A percentile compares a stretch with the other conserved stretches of the same genome.
Conservation (phyloP, 1,140 invertebrate species). For the Drosophila ironensis region DNA sequence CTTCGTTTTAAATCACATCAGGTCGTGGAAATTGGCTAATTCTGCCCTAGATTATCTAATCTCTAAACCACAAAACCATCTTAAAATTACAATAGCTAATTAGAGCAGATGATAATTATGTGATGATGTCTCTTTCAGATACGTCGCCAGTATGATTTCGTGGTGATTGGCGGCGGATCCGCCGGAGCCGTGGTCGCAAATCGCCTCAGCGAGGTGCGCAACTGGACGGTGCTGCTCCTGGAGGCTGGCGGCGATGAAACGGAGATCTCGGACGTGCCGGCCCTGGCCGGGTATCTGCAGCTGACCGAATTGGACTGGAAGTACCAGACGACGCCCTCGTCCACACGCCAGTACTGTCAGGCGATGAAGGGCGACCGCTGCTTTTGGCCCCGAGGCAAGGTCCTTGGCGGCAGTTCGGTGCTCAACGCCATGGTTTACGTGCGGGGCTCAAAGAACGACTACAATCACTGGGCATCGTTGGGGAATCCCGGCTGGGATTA, state of each 20-base stretch:
- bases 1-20: too few relatives aligned
- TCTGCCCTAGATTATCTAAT: too few relatives aligned
- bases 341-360: constrained; percentile 88
- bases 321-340: constrained; percentile 93
- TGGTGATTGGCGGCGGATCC: constrained; percentile 94
- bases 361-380: constrained; percentile 92
- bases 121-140: constrained; percentile 85
- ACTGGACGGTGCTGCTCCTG: constrained; percentile 91
- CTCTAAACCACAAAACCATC: too few relatives aligned
- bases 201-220: constrained; percentile 89
- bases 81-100: too few relatives aligned
- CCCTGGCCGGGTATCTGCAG: constrained; percentile 89
- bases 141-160: constrained; percentile 89
- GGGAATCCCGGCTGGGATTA: constrained; percentile 97
- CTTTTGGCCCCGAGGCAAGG: constrained; percentile 94
- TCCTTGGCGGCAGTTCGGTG: constrained; percentile 96
- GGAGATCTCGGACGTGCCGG: constrained; percentile 90
- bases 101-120: too few relatives aligned
- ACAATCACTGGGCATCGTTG: constrained; percentile 93
- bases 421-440: constrained; percentile 98
- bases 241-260: constrained; percentile 93
- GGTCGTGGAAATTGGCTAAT: too few relatives aligned
- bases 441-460: constrained; percentile 94
- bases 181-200: constrained; percentile 96
- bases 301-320: constrained; percentile 95